Conservation (phyloP, 1,140 invertebrate species). For the Plutomurus gul region DNA sequence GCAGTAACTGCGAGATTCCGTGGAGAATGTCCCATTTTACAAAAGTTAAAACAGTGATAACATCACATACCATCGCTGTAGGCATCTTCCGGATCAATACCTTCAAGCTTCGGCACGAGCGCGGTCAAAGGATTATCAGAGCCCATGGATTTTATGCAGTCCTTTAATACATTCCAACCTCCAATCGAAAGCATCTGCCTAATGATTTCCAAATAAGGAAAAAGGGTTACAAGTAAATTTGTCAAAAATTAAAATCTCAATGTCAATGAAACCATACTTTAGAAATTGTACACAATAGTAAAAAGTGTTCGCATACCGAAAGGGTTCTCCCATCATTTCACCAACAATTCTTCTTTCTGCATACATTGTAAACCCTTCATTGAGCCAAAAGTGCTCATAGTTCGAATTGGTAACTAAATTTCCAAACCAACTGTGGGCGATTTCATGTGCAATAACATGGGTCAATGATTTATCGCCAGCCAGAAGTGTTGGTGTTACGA, state of each 20-base stretch:
- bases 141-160: constrained; percentile 65
- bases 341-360: constrained; percentile 84
- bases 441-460: constrained; percentile 90
- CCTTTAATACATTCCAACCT: constrained; percentile 72
- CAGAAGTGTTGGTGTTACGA: constrained; percentile 85
- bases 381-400: constrained; percentile 83
- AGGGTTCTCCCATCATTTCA: constrained; percentile 68
- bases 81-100: constrained; percentile 81
- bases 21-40: too few species aligned
- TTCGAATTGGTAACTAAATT: constrained; percentile 78
- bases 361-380: constrained; percentile 95
- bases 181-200: constrained; percentile 80
- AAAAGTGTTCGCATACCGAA: constrained; percentile 54
- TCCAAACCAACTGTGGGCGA: constrained; percentile 79
- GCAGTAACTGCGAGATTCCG: too few species aligned
- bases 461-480: constrained; percentile 89
- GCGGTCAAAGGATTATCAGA: constrained; percentile 44
- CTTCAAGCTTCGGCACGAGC: constrained; percentile 61
- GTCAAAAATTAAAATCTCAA: neutral
- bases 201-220: constrained; percentile 56
- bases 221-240: neutral
- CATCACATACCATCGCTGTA: constrained; percentile 59
- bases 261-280: neutral
- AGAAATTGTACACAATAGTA: too few species aligned
- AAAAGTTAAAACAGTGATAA: neutral